Conservation (phyloP, 2,113 vertebrate genomes). For the Maccullochella peelii region DNA sequence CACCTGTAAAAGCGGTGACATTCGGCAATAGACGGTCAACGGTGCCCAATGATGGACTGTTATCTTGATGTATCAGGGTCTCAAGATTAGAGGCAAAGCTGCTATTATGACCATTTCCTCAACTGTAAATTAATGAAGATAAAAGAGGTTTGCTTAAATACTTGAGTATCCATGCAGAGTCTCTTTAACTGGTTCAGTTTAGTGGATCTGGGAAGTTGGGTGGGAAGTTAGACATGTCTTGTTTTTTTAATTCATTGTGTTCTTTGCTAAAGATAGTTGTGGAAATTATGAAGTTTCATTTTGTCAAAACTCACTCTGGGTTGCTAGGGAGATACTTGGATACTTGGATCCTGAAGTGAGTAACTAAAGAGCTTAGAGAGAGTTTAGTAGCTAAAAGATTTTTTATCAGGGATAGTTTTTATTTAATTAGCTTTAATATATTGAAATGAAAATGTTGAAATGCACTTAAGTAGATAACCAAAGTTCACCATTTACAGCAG, state of each 20-base stretch:
- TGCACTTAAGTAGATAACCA: not conserved
- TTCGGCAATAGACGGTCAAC: not conserved
- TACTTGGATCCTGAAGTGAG: not conserved
- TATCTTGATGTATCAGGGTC: not conserved
- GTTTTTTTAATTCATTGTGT: not conserved
- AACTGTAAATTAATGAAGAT: conserved; percentile 6
- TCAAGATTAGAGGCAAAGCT: not conserved
- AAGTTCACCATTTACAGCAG: not conserved
- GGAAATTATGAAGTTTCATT: conserved; percentile 16
- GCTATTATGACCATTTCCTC: not conserved
- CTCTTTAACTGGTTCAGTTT: not conserved
- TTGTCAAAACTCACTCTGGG: conserved; percentile 11
- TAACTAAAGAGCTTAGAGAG: conserved; percentile 6
- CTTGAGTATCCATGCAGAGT: not conserved
- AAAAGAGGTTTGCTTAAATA: not conserved
- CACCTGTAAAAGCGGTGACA: not conserved
- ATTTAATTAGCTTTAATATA: not conserved
- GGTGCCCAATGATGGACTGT: not conserved
- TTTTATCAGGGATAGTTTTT: not conserved
- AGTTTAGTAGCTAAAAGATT: not conserved
- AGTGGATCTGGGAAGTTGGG: not conserved
- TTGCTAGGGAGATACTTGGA: conserved; percentile 22
- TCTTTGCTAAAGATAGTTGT: conserved; percentile 31
- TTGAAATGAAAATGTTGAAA: not conserved
- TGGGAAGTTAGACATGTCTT: not conserved